These are phyloP conservation scores for Crepidodera aurea DNA, from an alignment of 2,888 invertebrate genomes.

Conservation along the genomic window DNA sequence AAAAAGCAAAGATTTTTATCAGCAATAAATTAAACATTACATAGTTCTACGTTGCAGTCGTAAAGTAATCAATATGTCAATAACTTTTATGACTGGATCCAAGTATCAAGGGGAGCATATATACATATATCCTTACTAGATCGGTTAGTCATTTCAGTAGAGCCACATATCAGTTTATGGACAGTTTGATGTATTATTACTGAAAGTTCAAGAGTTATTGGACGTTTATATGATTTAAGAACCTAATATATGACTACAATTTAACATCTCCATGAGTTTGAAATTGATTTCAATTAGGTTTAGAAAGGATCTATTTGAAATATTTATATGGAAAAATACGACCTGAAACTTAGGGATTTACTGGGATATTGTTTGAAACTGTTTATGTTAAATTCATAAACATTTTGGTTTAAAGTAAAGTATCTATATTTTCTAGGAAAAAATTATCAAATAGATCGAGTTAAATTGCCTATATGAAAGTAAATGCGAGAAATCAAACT, in stretches of 20 bases:
- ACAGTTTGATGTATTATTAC: slow-evolving; percentile 37
- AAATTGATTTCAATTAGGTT: not conserved
- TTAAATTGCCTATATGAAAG: no score
- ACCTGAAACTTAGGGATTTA: no score
- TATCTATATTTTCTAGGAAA: no score
- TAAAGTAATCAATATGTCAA: slow-evolving; percentile 39
- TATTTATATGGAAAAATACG: no score
- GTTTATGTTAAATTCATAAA: no score
- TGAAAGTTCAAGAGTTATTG: slow-evolving; percentile 33
- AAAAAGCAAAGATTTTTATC: no score
- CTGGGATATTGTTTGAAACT: no score
- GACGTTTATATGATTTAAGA: slow-evolving; percentile 28
- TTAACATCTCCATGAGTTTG: slow-evolving; percentile 3
- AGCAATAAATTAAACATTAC: not conserved
- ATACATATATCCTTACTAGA: slow-evolving; percentile 37
- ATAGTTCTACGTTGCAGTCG: not conserved
- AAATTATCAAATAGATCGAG: no score
- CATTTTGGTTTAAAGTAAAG: no score
- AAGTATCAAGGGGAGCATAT: slow-evolving; percentile 38
- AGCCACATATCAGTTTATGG: slow-evolving; percentile 40
- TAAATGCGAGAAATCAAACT: no score
- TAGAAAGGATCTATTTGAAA: no score
- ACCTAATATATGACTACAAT: slow-evolving; percentile 4
- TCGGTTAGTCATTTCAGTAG: slow-evolving; percentile 30
- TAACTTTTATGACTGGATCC: slow-evolving; percentile 43